Evolutionary conservation across 1,140 invertebrate species (phyloP).

Genomic region (Adoxophyes honmai): DNA sequence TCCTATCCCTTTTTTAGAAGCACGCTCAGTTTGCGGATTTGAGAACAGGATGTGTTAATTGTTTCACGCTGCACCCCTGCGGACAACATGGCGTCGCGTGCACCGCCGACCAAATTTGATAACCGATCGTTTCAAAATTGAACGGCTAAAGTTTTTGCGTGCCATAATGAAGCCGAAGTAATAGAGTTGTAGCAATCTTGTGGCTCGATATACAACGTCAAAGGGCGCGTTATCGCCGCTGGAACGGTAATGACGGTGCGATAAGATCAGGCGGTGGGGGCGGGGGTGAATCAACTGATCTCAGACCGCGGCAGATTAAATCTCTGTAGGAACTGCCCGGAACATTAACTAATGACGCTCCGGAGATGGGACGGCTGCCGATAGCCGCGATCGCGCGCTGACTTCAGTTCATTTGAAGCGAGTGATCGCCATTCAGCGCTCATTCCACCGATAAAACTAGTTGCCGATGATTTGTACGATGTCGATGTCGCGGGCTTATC

Average conservation of each 20-base stretch:
- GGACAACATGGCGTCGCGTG: constrained; percentile 27
- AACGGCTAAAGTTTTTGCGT: too few relatives aligned
- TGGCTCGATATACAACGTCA: constrained; percentile 24
- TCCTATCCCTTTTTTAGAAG: constrained; percentile 15
- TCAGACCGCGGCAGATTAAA: constrained; percentile 45
- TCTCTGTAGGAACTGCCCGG: constrained; percentile 57
- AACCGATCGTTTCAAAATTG: too few relatives aligned
- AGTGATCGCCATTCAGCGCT: constrained; percentile 34
- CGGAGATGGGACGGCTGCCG: constrained; percentile 43
- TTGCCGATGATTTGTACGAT: constrained; percentile 15
- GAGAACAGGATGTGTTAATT: constrained; percentile 38
- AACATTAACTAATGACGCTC: constrained; percentile 70
- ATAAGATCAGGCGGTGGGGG: constrained; percentile 36
- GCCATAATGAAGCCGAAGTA: constrained; percentile 19
- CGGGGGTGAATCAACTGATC: constrained; percentile 42
- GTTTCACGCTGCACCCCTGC: constrained; percentile 27
- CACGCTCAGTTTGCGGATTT: constrained; percentile 27
- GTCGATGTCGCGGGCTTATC: too few relatives aligned
- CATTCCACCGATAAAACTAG: constrained; percentile 24
- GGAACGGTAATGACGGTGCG: constrained; percentile 45
- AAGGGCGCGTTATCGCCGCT: constrained; percentile 28
- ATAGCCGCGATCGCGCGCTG: constrained; percentile 34
- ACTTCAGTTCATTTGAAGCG: constrained; percentile 43
- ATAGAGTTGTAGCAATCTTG: constrained; percentile 46
- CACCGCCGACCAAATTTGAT: too few relatives aligned